Evolutionary conservation across 1,140 invertebrate genomes (phyloP).

Genomic region (Apocrypta bakeri): DNA sequence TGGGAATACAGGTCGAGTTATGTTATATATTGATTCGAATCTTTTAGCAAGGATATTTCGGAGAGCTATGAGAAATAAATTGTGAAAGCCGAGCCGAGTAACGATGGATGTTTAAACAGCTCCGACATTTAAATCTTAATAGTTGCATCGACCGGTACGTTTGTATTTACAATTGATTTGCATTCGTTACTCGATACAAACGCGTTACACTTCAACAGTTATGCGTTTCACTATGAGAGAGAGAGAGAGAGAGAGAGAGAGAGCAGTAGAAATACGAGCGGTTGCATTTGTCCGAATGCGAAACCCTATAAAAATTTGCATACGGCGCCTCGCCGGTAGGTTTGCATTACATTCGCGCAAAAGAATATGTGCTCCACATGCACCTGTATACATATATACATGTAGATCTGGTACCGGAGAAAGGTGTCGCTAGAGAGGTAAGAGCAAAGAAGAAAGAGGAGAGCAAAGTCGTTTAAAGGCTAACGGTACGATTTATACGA

Average conservation of each 20-base stretch:
- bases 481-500: constrained; percentile 30
- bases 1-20: neutral
- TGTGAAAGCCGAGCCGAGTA: neutral
- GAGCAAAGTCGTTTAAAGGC: constrained; percentile 3
- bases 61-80: neutral
- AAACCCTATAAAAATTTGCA: no score
- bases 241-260: no score
- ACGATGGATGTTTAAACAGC: no score
- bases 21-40: neutral
- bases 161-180: neutral
- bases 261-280: no score
- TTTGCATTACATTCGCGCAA: neutral
- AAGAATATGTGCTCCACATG: neutral
- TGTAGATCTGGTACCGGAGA: neutral
- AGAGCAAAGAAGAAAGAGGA: neutral
- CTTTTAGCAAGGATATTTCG: neutral
- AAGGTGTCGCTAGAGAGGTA: constrained; percentile 3
- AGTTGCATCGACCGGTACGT: neutral
- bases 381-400: neutral
- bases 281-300: no score
- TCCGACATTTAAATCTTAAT: neutral
- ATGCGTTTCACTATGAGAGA: neutral
- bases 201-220: neutral
- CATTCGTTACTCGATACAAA: neutral
- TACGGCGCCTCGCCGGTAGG: neutral